Conservation (phyloP, 2,113 vertebrate species). For the Columba janthina region DNA sequence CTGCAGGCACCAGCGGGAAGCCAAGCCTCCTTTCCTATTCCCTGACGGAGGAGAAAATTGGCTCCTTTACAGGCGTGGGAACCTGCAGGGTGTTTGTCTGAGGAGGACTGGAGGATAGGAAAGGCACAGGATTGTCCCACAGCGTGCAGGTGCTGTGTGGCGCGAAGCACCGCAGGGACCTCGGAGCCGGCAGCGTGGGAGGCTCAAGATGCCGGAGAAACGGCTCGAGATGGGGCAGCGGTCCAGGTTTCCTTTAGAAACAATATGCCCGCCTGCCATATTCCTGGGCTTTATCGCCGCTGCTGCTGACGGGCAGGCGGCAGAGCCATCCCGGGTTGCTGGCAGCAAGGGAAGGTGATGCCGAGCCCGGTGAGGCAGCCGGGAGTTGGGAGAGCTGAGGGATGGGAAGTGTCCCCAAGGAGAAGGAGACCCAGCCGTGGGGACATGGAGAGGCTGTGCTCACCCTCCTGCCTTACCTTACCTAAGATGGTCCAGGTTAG, state of each 20-base stretch:
- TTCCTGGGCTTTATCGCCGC: background rate
- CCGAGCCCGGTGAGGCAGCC: accelerated
- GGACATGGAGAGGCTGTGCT: background rate
- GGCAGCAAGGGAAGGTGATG: background rate
- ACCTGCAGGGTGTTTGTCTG: background rate
- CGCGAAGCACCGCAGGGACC: background rate
- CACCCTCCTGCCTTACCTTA: background rate
- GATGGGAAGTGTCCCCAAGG: too few relatives aligned
- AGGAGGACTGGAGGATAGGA: background rate
- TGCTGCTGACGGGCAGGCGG: background rate
- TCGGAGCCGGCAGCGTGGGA: background rate
- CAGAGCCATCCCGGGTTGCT: background rate
- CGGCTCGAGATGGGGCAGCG: background rate
- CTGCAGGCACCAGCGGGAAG: background rate
- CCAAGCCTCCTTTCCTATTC: background rate
- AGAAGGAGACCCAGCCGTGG: background rate
- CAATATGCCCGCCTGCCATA: background rate
- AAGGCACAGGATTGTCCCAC: background rate
- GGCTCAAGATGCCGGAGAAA: background rate
- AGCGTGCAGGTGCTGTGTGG: background rate
- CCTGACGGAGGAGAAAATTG: background rate
- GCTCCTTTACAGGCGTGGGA: background rate
- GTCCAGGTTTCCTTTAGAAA: conserved; percentile 40
- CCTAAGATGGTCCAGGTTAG: accelerated
- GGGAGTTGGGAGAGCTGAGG: background rate